phyloP scores from a whole-genome alignment of 2,888 invertebrate genomes.

The Heliconius cydno region DNA sequence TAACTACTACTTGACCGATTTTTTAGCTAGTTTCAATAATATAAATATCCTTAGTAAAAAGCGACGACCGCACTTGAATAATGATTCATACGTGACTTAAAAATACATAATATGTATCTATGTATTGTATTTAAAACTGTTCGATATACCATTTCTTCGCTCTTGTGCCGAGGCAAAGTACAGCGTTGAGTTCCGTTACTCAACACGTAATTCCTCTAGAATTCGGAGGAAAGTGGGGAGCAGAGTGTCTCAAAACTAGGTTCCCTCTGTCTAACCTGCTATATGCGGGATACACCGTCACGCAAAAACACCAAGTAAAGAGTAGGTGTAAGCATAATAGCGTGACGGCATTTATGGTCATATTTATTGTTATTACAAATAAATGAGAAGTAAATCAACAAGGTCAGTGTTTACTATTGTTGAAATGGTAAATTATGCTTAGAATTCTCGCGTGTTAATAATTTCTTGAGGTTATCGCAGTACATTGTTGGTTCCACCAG shows the following conservation, averaged over 20 bases:
- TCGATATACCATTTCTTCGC: no score
- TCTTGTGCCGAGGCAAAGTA: no score
- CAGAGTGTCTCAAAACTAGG: no score
- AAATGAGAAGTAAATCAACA: slow-evolving; percentile 15
- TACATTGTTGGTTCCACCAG: slow-evolving; percentile 57
- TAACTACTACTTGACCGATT: no score
- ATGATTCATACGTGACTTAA: neutral
- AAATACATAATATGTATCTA: neutral
- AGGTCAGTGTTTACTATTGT: slow-evolving; percentile 25
- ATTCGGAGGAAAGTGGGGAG: no score
- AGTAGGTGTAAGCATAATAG: neutral
- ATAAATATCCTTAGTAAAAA: neutral
- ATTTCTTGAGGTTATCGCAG: slow-evolving; percentile 56
- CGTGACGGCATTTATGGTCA: slow-evolving; percentile 9
- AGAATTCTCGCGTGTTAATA: slow-evolving; percentile 62
- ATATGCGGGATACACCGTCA: neutral
- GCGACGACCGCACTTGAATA: neutral
- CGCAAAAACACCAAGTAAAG: neutral
- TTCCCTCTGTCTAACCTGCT: no score
- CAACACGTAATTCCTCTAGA: no score
- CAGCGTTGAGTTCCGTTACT: no score
- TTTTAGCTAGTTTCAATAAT: no score
- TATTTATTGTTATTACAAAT: neutral
- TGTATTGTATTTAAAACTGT: neutral
- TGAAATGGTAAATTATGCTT: slow-evolving; percentile 45